These are phyloP conservation scores for Ellobium chinense DNA, from an alignment of 2,888 invertebrate genomes.

Conservation along the genomic window DNA sequence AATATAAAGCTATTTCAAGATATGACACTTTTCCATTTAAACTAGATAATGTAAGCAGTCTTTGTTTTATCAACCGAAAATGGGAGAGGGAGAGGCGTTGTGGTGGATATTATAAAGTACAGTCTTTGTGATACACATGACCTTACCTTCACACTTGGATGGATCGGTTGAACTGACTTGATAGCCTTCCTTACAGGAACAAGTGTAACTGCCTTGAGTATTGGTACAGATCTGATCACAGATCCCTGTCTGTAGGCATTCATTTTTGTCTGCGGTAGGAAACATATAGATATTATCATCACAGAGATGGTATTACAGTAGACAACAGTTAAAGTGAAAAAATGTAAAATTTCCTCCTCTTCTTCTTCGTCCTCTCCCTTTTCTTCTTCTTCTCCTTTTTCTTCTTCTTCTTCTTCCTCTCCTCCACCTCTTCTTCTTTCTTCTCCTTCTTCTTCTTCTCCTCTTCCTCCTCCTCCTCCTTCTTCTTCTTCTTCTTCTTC, in stretches of 20 bases:
- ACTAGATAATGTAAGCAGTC: no score
- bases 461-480: not conserved
- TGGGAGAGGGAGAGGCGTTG: no score
- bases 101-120: no score
- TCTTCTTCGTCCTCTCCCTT: slow-evolving; percentile 11
- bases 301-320: not conserved
- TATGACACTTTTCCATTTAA: no score
- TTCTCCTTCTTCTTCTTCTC: not conserved
- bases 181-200: slow-evolving; percentile 17
- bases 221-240: slow-evolving; percentile 21
- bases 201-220: not conserved
- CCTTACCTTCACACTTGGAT: slow-evolving; percentile 11
- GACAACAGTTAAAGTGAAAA: no score
- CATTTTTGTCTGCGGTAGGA: no score
- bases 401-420: slow-evolving; percentile 19
- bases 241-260: no score
- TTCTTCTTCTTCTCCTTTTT: slow-evolving; percentile 2
- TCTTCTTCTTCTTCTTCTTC: not conserved
- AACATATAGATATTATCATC: not conserved
- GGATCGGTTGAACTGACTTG: not conserved
- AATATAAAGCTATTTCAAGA: no score
- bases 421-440: not conserved
- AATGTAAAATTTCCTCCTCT: not conserved
- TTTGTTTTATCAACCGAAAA: no score
- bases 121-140: no score